Conservation (phyloP, 2,888 invertebrate species). For the Ferdinandea cuprea region DNA sequence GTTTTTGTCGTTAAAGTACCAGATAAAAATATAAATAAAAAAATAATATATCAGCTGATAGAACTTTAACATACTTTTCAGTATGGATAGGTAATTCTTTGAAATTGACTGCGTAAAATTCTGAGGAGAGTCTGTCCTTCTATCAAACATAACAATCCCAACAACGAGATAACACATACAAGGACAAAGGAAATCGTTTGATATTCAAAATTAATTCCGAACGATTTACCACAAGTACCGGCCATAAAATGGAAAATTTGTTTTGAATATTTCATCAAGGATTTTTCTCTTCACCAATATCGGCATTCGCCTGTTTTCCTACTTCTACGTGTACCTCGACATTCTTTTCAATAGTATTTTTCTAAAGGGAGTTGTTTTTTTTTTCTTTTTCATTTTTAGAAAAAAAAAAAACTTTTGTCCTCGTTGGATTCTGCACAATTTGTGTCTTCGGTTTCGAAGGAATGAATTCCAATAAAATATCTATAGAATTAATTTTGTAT, state of each 20-base stretch:
- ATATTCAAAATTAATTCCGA: constrained; percentile 73
- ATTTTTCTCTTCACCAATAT: constrained; percentile 32
- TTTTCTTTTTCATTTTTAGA: neutral
- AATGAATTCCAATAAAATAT: too few relatives aligned
- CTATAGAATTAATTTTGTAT: too few relatives aligned
- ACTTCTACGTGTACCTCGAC: neutral
- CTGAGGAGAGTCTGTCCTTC: constrained; percentile 22
- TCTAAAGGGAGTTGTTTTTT: neutral
- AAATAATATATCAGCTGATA: constrained; percentile 17
- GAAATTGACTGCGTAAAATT: constrained; percentile 66
- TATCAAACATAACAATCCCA: constrained; percentile 2
- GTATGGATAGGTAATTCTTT: constrained; percentile 53
- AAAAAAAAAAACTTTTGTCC: constrained; percentile 30
- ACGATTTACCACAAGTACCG: constrained; percentile 71
- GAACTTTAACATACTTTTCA: constrained; percentile 36
- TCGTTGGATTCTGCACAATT: neutral
- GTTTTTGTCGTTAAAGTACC: neutral
- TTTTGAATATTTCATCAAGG: constrained; percentile 71
- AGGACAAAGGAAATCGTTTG: constrained; percentile 64
- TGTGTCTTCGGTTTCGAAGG: too few relatives aligned
- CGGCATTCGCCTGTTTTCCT: neutral
- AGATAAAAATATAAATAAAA: too few relatives aligned
- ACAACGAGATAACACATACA: constrained; percentile 10
- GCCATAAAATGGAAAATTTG: constrained; percentile 68
- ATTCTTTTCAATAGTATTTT: constrained; percentile 8